phyloP scores from a whole-genome alignment of 2,888 invertebrate genomes.

The Lissocephala sabroskyi region DNA sequence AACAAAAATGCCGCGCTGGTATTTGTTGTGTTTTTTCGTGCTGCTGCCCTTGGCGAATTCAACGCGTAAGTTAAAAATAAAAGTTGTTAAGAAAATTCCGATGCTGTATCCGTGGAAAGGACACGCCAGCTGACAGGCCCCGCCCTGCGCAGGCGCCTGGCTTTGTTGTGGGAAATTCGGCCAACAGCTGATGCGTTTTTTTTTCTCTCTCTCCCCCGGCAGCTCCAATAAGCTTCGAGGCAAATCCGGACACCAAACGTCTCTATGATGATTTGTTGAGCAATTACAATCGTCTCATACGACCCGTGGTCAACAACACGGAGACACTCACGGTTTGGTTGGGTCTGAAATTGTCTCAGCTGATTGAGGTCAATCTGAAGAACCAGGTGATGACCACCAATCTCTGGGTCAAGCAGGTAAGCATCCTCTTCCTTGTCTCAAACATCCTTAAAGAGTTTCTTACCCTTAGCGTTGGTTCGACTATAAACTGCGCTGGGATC shows the following conservation, averaged over 20 bases:
- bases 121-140: too few relatives aligned
- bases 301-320: conserved; percentile 93
- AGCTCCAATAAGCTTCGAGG: conserved; percentile 76
- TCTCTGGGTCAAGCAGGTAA: conserved; percentile 93
- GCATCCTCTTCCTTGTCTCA: too few relatives aligned
- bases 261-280: conserved; percentile 96
- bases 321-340: conserved; percentile 94
- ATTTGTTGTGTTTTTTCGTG: conserved; percentile 39
- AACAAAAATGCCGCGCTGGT: conserved; percentile 44
- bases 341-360: conserved; percentile 90
- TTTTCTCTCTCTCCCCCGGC: conserved; percentile 1
- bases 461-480: conserved; percentile 88
- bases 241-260: conserved; percentile 94
- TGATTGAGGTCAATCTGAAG: conserved; percentile 93
- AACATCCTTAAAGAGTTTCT: too few relatives aligned
- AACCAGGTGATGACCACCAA: conserved; percentile 97
- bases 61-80: conserved; percentile 52
- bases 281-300: conserved; percentile 94
- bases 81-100: conserved; percentile 45
- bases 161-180: conserved; percentile 26
- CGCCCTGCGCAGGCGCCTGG: conserved; percentile 32
- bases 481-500: conserved; percentile 91
- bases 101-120: conserved; percentile 38
- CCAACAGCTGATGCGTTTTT: too few relatives aligned
- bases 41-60: conserved; percentile 44